A percentile compares a stretch with the other conserved stretches of the same genome.
phyloP scores from a whole-genome alignment of 2,888 invertebrate genomes.

The Cerastoderma edule region DNA sequence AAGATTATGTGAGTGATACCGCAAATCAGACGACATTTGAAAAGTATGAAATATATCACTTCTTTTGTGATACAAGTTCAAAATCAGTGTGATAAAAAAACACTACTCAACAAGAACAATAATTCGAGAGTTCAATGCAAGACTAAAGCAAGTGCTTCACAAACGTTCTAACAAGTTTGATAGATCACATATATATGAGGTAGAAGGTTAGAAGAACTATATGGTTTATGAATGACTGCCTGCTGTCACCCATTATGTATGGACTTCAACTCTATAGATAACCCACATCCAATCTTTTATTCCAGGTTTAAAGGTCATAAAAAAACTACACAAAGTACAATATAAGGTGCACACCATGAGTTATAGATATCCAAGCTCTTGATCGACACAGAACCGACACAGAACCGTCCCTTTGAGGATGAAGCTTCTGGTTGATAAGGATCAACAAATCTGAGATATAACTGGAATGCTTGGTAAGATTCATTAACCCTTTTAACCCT shows the following conservation, averaged over 20 bases:
- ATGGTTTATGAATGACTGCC: slow-evolving; percentile 15
- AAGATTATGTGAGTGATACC: no score
- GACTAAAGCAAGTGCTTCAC: no score
- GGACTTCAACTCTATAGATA: slow-evolving; percentile 10
- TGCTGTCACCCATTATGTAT: slow-evolving; percentile 19
- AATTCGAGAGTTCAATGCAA: no score
- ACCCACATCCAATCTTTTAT: neutral
- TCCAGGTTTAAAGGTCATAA: slow-evolving; percentile 17
- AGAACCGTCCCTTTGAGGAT: slow-evolving; percentile 11
- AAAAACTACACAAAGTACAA: slow-evolving; percentile 20
- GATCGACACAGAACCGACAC: slow-evolving; percentile 13
- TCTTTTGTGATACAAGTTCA: no score
- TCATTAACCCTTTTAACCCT: neutral
- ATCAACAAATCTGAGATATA: slow-evolving; percentile 18
- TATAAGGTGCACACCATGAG: neutral
- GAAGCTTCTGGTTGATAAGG: slow-evolving; percentile 14
- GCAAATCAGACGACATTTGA: no score
- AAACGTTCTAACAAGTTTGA: no score
- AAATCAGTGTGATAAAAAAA: no score
- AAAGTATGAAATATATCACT: no score
- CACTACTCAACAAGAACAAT: no score
- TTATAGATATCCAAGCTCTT: slow-evolving; percentile 8
- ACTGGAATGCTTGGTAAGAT: neutral
- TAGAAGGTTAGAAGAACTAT: slow-evolving; percentile 11
- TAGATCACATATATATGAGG: no score